These are phyloP conservation scores for Platysternon megacephalum DNA, from an alignment of 2,113 vertebrate species.

Conservation along the genomic window DNA sequence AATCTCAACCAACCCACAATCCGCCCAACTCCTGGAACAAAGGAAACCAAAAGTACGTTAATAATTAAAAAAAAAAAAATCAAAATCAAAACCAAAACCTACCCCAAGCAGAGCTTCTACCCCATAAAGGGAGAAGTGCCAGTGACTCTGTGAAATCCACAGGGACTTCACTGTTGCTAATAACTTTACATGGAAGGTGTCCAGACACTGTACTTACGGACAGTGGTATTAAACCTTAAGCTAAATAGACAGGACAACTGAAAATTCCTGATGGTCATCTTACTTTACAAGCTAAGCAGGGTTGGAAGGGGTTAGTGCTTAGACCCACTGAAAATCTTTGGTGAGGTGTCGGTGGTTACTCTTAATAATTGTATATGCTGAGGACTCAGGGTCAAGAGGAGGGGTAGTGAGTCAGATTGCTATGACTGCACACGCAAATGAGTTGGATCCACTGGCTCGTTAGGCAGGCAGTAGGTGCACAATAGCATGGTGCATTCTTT, in stretches of 20 bases:
- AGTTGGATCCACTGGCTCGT: not conserved
- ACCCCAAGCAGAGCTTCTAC: not conserved
- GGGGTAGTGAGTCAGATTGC: not conserved
- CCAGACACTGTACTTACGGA: not conserved
- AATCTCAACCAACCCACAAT: too few species aligned
- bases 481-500: not conserved
- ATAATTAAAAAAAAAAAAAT: fast-evolving
- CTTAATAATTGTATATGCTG: not conserved
- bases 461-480: not conserved
- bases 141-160: not conserved
- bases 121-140: not conserved
- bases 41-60: too few species aligned
- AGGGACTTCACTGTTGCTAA: not conserved
- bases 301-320: not conserved
- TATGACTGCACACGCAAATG: not conserved
- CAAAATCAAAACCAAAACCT: fast-evolving
- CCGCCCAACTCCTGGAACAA: not conserved
- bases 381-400: not conserved
- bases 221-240: not conserved
- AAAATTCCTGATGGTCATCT: not conserved
- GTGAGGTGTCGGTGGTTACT: not conserved
- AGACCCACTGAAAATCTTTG: not conserved
- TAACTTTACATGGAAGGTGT: not conserved
- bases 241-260: not conserved
- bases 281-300: not conserved